A percentile compares a stretch with the other conserved stretches of the same genome.
These are phyloP conservation scores for Cephus pulcher DNA, from an alignment of 2,888 invertebrate species.

Conservation along the genomic window DNA sequence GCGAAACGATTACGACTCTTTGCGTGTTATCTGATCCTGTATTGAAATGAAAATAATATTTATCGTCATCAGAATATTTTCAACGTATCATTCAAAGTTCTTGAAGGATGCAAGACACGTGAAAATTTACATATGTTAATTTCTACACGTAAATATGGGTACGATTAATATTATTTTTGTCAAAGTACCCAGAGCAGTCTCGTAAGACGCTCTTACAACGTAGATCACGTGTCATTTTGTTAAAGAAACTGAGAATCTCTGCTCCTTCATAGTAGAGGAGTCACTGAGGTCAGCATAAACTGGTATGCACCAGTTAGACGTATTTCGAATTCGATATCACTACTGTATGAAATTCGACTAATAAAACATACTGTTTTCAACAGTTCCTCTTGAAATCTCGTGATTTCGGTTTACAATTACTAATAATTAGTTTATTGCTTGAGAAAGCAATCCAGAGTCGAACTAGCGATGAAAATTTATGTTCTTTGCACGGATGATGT, in stretches of 20 bases:
- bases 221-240: background rate
- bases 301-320: conserved; percentile 22
- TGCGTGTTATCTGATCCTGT: background rate
- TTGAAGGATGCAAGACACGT: background rate
- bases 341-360: conserved; percentile 25
- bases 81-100: background rate
- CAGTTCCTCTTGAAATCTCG: background rate
- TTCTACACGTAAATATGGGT: too few species aligned
- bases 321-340: conserved; percentile 13
- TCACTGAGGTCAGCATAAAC: conserved; percentile 44
- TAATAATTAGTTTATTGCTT: background rate
- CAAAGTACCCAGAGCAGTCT: background rate
- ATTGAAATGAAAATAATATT: background rate
- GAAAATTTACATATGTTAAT: too few species aligned
- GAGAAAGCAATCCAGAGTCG: background rate
- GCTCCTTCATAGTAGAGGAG: conserved; percentile 34
- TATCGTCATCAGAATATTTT: background rate
- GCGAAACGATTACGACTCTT: background rate
- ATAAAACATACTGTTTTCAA: background rate
- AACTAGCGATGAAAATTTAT: background rate
- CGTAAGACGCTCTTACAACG: background rate
- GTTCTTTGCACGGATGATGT: background rate
- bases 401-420: background rate
- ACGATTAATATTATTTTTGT: background rate
- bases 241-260: background rate